Percentiles rank a stretch among this genome's conserved stretches.
Evolutionary conservation across 2,888 invertebrate species (phyloP).

Genomic region (Artemia sp.): DNA sequence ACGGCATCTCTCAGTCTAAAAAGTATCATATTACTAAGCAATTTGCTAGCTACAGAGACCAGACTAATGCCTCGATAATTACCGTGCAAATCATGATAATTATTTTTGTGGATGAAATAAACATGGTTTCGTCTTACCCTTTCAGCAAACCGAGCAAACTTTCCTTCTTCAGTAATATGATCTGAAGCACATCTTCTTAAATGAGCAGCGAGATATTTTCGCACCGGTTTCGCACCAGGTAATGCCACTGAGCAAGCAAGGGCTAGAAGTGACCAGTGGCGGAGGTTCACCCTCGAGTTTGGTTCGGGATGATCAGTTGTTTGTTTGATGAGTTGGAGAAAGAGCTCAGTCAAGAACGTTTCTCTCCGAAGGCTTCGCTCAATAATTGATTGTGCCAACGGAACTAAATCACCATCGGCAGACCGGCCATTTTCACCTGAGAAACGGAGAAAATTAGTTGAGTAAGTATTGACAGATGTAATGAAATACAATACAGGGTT

Average conservation of each 20-base stretch:
- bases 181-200: slow-evolving; percentile 71
- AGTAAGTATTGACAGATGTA: too few relatives aligned
- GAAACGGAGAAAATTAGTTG: background rate
- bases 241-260: slow-evolving; percentile 62
- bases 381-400: slow-evolving; percentile 69
- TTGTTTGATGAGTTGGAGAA: slow-evolving; percentile 78
- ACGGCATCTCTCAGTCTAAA: too few relatives aligned
- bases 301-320: slow-evolving; percentile 84
- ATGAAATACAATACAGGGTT: too few relatives aligned
- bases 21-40: too few relatives aligned
- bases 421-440: slow-evolving; percentile 18
- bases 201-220: slow-evolving; percentile 73
- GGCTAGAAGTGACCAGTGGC: slow-evolving; percentile 79
- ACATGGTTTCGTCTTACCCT: slow-evolving; percentile 39
- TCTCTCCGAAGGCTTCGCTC: slow-evolving; percentile 82
- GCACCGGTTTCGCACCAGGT: slow-evolving; percentile 59
- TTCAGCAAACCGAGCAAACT: slow-evolving; percentile 80
- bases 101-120: too few relatives aligned
- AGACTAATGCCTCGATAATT: too few relatives aligned
- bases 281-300: slow-evolving; percentile 61
- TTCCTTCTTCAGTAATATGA: slow-evolving; percentile 77
- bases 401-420: slow-evolving; percentile 71
- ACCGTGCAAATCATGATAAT: too few relatives aligned
- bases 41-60: too few relatives aligned
- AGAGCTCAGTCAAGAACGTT: slow-evolving; percentile 67